Evolutionary conservation across 1,140 invertebrate species (phyloP).

Genomic region (Schlechtendalia chinensis): DNA sequence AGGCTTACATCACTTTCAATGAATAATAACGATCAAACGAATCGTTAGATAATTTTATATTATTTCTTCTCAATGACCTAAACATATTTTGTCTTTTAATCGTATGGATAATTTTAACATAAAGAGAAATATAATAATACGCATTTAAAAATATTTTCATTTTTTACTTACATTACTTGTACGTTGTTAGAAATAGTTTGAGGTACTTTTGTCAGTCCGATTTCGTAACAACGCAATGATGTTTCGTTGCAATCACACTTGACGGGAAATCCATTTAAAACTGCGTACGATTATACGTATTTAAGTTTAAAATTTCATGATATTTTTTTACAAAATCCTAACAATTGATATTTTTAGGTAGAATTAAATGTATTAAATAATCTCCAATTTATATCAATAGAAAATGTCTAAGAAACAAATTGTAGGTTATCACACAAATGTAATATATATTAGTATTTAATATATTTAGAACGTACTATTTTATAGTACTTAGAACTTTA

Average conservation of each 20-base stretch:
- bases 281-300: background rate
- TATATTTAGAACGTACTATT: no score
- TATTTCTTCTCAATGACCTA: constrained; percentile 10
- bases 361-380: background rate
- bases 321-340: no score
- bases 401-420: no score
- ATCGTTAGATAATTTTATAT: background rate
- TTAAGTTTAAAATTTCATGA: no score
- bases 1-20: constrained; percentile 10
- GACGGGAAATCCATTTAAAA: constrained; percentile 1
- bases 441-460: no score
- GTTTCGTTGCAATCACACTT: constrained; percentile 11
- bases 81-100: background rate
- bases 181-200: constrained; percentile 12
- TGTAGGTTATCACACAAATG: no score
- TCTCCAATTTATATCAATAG: no score
- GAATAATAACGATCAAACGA: constrained; percentile 15
- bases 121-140: no score
- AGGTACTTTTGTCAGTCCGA: background rate
- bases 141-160: background rate
- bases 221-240: constrained; percentile 4
- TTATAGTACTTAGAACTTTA: no score
- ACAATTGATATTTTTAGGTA: background rate
- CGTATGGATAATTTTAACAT: background rate
- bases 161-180: constrained; percentile 14